Evolutionary conservation across 1,140 invertebrate genomes (phyloP), one percentile per base, ranked within the genome.

Genomic region (Anastatus disparis): DNA sequence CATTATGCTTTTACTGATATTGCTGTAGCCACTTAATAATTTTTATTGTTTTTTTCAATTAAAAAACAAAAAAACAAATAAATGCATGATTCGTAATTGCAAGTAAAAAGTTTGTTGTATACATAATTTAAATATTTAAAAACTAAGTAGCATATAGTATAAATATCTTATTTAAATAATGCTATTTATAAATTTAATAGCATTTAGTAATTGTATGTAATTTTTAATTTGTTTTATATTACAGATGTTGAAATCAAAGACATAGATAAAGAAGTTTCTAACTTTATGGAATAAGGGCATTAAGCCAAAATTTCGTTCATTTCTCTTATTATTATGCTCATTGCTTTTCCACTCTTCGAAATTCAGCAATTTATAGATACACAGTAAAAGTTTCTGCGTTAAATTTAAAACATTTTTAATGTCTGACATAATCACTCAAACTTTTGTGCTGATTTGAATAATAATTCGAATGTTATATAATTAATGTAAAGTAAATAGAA

Each of bases 141-240:
- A 59, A 66, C n/a, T 35, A 31, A 61, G 24, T 42, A 38, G 29
- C 4, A 17, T 48, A 2, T 1, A 17, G 52, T 52, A 35, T 35
- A 22, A 48, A 50, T 63, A 15, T 35, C 15, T 63, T 24, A 63
- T 40, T 26, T 44, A 20, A 66, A 56, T n/a, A n/a, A n/a, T 66
- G 22, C 35, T 56, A 35, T 55, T 66, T 38, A 13, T 38, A 56
- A 38, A 56, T 8, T 2, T 22, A 38, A 35, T 55, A 55, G n/a
- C 26, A n/a, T 3, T 56, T 22, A 56, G 17, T n/a, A 46, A 46
- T 38, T 40, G 20, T 22, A 38, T 40, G 12, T 40, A 4, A 38
- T 56, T 12, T 38, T 20, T 4, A n/a, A 38, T n/a, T 35, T 55
- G 35, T 7, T 38, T 22, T 42, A 42, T 20, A 44, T 44, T 26